phyloP scores from a whole-genome alignment of 1,140 invertebrate genomes.

The Panagrolaimus sp. region DNA sequence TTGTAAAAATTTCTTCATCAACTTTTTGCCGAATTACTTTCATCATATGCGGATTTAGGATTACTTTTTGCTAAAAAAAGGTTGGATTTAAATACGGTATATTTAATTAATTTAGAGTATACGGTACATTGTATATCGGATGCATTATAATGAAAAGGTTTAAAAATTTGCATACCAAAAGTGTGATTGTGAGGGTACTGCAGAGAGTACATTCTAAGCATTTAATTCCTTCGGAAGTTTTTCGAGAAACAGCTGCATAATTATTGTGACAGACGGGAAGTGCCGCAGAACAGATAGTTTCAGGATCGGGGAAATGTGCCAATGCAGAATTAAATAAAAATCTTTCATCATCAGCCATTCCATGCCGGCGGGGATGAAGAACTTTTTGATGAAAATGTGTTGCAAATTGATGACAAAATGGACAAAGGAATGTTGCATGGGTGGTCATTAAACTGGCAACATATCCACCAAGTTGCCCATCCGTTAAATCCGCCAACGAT shows the following conservation, averaged over 20 bases:
- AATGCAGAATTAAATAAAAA: neutral
- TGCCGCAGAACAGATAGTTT: neutral
- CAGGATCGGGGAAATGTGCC: neutral
- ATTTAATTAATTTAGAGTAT: neutral
- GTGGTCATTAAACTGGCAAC: neutral
- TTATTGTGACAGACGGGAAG: neutral
- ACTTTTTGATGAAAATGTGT: neutral
- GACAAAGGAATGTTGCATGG: neutral
- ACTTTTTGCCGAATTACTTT: neutral
- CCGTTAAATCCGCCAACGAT: neutral
- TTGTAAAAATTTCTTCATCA: neutral
- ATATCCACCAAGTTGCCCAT: neutral
- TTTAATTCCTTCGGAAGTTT: neutral
- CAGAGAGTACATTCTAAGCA: conserved; percentile 7
- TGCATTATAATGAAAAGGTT: too few relatives aligned
- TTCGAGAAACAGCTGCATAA: neutral
- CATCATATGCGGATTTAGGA: neutral
- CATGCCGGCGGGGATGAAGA: neutral
- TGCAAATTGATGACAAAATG: neutral
- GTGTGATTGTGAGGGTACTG: neutral
- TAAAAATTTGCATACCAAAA: neutral
- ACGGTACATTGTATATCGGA: too few relatives aligned
- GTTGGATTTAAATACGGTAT: neutral
- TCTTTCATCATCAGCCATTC: conserved; percentile 6
- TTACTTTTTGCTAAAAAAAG: neutral